Evolutionary conservation across 2,888 invertebrate genomes (phyloP), one percentile per base, ranked within the genome.

Genomic region (Plutella xylostella): DNA sequence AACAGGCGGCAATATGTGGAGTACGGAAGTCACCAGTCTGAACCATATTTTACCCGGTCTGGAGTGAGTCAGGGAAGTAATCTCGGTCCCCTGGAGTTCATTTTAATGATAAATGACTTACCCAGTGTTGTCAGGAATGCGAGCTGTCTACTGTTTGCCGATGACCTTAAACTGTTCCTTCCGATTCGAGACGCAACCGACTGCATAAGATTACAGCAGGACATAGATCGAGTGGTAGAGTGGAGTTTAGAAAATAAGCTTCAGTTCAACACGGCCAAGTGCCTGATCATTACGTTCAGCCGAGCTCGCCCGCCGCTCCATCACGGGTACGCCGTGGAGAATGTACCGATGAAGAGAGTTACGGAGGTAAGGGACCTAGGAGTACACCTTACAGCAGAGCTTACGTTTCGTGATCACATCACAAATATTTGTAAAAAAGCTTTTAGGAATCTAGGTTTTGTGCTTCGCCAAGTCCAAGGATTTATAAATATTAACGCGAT

Each of bases 101-200:
- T 42, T 33, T 15, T 42, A 14, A 42, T 42, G 42, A 33, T 42
- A 12, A 42, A 42, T 21, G 42, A 42, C 31, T n/a, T 42, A 12
- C 39, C 7, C 22, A 39, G 14, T n/a, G 39, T 39, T 9, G 39
- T 39, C 6, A 39, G 15, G 39, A 14, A 22, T 11, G 7, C 39
- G 4, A 25, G n/a, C 15, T 40, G 40, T 28, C 28, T 40, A 3
- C 40, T 40, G 4, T 40, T 28, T 30, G 40, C 40, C 5, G 40
- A 40, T 12, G 40, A 38, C n/a, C 20, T 38, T n/a, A 20, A 38
- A 20, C 14, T 38, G 14, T 20, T 38, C n/a, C 38, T 20, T 19
- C 12, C 12, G n/a, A 20, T 20, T 14, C 12, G 15, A 6, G 20
- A 38, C 12, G 21, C 9, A 12, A 21, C 38, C 3, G 38, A 35